Conservation (phyloP, 1,140 invertebrate species). For the Halictus rubicundus region DNA sequence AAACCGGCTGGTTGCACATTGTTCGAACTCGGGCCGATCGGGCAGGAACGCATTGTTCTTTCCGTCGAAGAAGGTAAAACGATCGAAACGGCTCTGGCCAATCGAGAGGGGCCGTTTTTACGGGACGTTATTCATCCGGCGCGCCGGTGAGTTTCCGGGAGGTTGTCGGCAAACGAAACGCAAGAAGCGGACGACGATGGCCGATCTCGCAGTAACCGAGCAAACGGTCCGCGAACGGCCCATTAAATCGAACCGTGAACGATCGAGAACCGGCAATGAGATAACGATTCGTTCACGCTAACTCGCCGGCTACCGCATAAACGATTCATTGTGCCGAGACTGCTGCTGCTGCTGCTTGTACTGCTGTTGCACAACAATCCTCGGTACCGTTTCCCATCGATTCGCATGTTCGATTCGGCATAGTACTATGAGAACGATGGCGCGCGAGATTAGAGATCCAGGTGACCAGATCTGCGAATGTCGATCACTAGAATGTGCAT, state of each 20-base stretch:
- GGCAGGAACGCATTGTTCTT: constrained; percentile 5
- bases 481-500: no score
- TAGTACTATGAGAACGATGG: no score
- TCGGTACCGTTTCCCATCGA: background rate
- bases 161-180: constrained; percentile 23
- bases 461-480: no score
- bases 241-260: constrained; percentile 57
- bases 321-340: constrained; percentile 34
- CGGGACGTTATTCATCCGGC: constrained; percentile 38
- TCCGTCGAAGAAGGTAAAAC: background rate
- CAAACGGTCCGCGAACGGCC: constrained; percentile 46
- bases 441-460: no score
- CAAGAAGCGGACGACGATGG: constrained; percentile 15
- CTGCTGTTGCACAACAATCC: constrained; percentile 24
- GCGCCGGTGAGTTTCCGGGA: constrained; percentile 27
- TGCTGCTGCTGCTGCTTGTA: no score
- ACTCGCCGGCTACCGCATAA: constrained; percentile 32
- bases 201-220: constrained; percentile 35
- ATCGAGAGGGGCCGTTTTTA: constrained; percentile 13
- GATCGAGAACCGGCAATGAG: constrained; percentile 44
- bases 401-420: background rate
- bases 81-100: background rate
- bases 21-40: background rate
- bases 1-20: background rate
- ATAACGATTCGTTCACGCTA: constrained; percentile 54